Evolutionary conservation across 1,140 invertebrate species (phyloP).

Genomic region (Leptinotarsa defecta): DNA sequence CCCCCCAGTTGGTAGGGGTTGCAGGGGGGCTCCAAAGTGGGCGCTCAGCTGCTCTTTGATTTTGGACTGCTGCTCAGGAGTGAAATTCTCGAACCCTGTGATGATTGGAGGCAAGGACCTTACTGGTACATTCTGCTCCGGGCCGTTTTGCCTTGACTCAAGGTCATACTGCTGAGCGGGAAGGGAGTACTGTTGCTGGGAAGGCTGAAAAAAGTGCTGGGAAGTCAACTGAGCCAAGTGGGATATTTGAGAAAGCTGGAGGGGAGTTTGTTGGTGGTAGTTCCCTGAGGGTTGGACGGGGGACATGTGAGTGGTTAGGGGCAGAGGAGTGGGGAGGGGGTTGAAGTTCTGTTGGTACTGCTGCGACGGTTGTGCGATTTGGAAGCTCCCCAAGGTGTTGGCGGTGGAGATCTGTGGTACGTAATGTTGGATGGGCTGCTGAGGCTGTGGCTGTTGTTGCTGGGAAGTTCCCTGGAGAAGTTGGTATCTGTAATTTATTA

Average conservation of each 20-base stretch:
- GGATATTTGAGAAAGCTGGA: slow-evolving; percentile 37
- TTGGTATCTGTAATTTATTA: background rate
- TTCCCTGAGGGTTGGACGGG: slow-evolving; percentile 22
- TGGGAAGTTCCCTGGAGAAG: background rate
- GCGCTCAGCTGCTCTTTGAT: slow-evolving; percentile 51
- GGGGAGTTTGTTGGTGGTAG: slow-evolving; percentile 13
- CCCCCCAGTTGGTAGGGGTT: slow-evolving; percentile 29
- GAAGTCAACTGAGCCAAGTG: slow-evolving; percentile 46
- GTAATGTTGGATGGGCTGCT: background rate
- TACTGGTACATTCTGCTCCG: background rate
- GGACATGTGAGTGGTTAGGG: slow-evolving; percentile 27
- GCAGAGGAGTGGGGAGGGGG: slow-evolving; percentile 15
- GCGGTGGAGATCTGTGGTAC: background rate
- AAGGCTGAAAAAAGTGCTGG: slow-evolving; percentile 39
- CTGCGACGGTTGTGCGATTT: slow-evolving; percentile 9
- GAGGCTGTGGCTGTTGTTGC: background rate
- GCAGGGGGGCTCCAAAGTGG: slow-evolving; percentile 45
- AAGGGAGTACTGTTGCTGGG: background rate
- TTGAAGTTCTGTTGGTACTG: slow-evolving; percentile 21
- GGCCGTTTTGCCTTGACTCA: background rate
- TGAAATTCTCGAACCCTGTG: slow-evolving; percentile 53
- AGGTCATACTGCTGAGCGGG: slow-evolving; percentile 10
- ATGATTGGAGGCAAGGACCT: slow-evolving; percentile 49
- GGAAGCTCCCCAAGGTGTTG: background rate
- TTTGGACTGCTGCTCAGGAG: slow-evolving; percentile 53